phyloP scores from a whole-genome alignment of 2,888 invertebrate species.

The Drosophila colorata region DNA sequence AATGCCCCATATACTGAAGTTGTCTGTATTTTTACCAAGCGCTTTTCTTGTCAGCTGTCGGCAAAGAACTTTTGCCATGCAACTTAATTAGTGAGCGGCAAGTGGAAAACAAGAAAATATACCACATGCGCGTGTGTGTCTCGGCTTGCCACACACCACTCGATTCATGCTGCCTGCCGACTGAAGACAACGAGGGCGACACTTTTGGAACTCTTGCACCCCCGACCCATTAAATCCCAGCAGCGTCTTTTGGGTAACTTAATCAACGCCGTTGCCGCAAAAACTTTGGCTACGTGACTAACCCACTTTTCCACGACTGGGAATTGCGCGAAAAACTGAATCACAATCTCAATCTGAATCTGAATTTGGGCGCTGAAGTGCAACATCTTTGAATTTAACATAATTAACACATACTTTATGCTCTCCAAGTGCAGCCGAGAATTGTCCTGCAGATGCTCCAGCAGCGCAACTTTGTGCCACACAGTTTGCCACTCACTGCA shows the following conservation, averaged over 20 bases:
- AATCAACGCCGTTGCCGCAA: constrained; percentile 63
- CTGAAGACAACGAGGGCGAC: constrained; percentile 48
- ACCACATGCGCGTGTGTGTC: constrained; percentile 41
- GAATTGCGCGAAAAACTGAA: constrained; percentile 46
- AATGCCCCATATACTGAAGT: constrained; percentile 47
- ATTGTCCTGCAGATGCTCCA: constrained; percentile 33
- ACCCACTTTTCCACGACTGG: constrained; percentile 61
- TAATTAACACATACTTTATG: constrained; percentile 64
- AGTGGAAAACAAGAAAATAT: constrained; percentile 74
- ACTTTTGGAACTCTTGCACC: constrained; percentile 30
- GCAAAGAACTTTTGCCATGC: constrained; percentile 64
- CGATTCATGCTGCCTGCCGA: constrained; percentile 16
- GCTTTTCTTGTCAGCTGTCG: constrained; percentile 66
- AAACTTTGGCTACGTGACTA: constrained; percentile 73
- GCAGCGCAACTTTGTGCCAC: constrained; percentile 34
- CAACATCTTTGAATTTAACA: constrained; percentile 55
- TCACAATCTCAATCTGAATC: constrained; percentile 28
- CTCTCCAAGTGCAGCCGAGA: constrained; percentile 7
- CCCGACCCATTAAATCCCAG: constrained; percentile 51
- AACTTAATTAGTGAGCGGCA: constrained; percentile 78
- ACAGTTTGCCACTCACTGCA: constrained; percentile 33
- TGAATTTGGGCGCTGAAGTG: constrained; percentile 44
- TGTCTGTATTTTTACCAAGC: constrained; percentile 50
- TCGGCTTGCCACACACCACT: constrained; percentile 11
- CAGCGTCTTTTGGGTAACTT: constrained; percentile 67